These are phyloP conservation scores for Calliphora vomitoria DNA, from an alignment of 2,888 invertebrate genomes.

Conservation along the genomic window DNA sequence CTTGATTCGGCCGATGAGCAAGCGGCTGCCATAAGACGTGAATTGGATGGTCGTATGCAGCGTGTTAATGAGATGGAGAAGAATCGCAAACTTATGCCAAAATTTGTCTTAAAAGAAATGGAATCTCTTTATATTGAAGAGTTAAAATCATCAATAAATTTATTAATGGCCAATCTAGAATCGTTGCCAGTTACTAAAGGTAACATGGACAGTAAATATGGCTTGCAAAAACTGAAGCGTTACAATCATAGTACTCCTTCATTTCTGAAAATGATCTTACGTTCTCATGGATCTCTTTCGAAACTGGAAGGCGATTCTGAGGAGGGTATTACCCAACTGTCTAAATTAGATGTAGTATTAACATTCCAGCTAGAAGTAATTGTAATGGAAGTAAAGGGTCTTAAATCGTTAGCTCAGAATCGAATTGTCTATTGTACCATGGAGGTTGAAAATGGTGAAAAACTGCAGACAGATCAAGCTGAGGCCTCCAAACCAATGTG, in stretches of 20 bases:
- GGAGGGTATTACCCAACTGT: slow-evolving; percentile 97
- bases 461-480: slow-evolving; percentile 99
- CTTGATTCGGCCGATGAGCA: slow-evolving; percentile 99
- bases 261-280: slow-evolving; percentile 85
- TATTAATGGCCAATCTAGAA: slow-evolving; percentile 99
- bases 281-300: slow-evolving; percentile 96
- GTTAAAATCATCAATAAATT: slow-evolving; percentile 97
- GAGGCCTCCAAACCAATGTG: slow-evolving; percentile 99
- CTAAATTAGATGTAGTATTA: slow-evolving; percentile 98
- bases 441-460: slow-evolving; percentile 99
- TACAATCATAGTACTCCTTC: slow-evolving; percentile 92
- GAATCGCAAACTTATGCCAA: slow-evolving; percentile 98
- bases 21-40: slow-evolving; percentile 99
- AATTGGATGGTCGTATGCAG: slow-evolving; percentile 98
- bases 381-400: slow-evolving; percentile 99
- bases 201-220: slow-evolving; percentile 98
- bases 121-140: slow-evolving; percentile 99
- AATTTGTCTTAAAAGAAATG: slow-evolving; percentile 99
- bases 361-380: slow-evolving; percentile 99
- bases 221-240: slow-evolving; percentile 98
- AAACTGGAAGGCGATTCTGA: slow-evolving; percentile 97
- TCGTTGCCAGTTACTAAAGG: slow-evolving; percentile 99
- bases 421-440: slow-evolving; percentile 99
- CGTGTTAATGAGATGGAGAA: slow-evolving; percentile 98
- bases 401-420: slow-evolving; percentile 98